These are phyloP conservation scores for Sceloporus undulatus DNA, from an alignment of 2,113 vertebrate genomes.

Conservation along the genomic window DNA sequence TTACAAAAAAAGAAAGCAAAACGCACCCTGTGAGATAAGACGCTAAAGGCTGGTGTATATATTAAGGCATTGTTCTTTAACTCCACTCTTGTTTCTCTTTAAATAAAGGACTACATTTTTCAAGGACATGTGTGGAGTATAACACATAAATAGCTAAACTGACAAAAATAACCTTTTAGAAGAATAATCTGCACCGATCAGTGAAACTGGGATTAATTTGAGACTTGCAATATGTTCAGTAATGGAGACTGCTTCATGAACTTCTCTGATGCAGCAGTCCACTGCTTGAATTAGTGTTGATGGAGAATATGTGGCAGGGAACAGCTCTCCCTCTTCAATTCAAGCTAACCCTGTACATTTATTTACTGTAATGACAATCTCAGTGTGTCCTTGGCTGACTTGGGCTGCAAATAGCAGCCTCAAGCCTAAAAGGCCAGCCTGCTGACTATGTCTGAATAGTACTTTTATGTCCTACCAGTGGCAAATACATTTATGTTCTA, in stretches of 20 bases:
- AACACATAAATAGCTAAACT: neutral
- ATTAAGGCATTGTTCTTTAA: conserved; percentile 1
- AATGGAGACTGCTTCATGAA: neutral
- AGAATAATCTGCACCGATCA: neutral
- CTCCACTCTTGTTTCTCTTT: neutral
- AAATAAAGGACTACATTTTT: conserved; percentile 26
- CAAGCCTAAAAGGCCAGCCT: too few species aligned
- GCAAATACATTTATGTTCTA: too few species aligned
- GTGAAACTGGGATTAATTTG: fast-evolving
- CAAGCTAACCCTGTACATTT: neutral
- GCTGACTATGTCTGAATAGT: too few species aligned
- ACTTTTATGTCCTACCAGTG: too few species aligned
- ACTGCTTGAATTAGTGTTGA: too few species aligned
- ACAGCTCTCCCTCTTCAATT: neutral
- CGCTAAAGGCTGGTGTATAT: neutral
- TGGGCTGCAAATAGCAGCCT: too few species aligned
- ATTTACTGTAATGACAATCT: too few species aligned
- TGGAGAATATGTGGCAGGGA: neutral
- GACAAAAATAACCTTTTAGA: neutral
- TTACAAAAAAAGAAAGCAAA: neutral
- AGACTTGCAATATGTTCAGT: neutral
- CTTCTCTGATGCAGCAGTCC: neutral
- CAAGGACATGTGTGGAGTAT: neutral
- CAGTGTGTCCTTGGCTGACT: too few species aligned
- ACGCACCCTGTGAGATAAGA: neutral